Conservation (phyloP, 2,797 vertebrate species). For the Acropternis orthonyx region DNA sequence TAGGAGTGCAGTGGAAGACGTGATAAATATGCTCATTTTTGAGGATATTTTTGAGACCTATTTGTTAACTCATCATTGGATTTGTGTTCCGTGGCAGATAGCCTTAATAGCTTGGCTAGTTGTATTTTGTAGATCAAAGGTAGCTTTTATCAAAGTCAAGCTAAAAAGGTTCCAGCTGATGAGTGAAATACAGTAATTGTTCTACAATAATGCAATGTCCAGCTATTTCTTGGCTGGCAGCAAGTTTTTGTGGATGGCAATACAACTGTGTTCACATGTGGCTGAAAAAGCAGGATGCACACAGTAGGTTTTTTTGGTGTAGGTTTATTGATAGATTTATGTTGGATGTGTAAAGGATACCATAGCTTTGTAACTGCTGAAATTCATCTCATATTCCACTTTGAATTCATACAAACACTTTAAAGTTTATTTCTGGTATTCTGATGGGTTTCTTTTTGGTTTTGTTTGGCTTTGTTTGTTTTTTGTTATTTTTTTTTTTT, state of each 20-base stretch:
- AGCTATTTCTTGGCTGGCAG: background rate
- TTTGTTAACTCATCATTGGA: background rate
- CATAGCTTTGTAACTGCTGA: fast-evolving
- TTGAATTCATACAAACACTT: background rate
- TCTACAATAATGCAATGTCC: background rate
- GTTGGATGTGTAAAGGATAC: background rate
- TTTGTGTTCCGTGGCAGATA: background rate
- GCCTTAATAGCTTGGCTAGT: background rate
- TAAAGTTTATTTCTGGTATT: background rate
- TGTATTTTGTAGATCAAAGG: background rate
- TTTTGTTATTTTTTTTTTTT: background rate
- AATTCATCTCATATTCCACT: background rate
- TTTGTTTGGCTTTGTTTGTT: background rate
- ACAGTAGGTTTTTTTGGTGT: background rate
- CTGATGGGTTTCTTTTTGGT: background rate
- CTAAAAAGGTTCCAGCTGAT: background rate
- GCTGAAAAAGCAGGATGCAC: background rate
- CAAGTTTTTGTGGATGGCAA: background rate
- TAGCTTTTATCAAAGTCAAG: background rate
- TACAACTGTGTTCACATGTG: background rate
- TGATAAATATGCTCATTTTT: background rate
- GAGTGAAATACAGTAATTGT: background rate
- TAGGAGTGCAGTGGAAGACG: background rate
- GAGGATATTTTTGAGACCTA: background rate
- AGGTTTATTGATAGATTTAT: background rate